Base-by-base conservation (phyloP, 1,140 invertebrate genomes). In the Streblospio benedicti region DNA sequence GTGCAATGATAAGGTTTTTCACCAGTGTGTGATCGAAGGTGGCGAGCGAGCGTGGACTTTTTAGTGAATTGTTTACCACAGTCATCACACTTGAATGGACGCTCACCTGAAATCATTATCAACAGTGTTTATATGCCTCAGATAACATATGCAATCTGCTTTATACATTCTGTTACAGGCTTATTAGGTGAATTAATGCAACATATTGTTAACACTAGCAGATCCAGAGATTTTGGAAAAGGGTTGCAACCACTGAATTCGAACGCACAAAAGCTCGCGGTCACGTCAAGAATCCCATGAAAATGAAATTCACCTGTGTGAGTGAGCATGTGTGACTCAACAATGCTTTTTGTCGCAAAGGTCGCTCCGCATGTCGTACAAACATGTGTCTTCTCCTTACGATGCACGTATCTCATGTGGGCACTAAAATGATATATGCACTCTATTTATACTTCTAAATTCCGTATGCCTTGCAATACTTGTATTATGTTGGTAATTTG, bases 291-390 rank as follows among this genome's bases (percentile, higher is more conserved):
- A n/a, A n/a, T n/a, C n/a, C 20, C 28, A 23, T 25, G 23, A 18
- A 45, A 58, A 25, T 31, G 35, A 6, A 18, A 30, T 9, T 47
- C 41, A 2, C 20, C 35, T 27, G 56, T 51, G 43, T 60, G 59
- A 6, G 41, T 60, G 16, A 25, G 20, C 5, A 57, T 44, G 50
- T 60, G 59, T 27, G 18, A 30, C 28, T 60, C 43, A 27, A 60
- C 32, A 55, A 16, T 32, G 51, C 44, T 33, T 31, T 18, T 30
- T 18, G 33, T 14, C 9, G 28, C 18, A 32, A 53, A 53, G 28
- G 6, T 20, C 31, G 20, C 33, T 6, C 18, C 51, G 23, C 51
- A 53, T 23, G 28, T 23, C 9, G 12, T 32, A 53, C 51, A 53
- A 23, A 32, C 51, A 53, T 30, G 31, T 32, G 16, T 12, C 31